Conservation (phyloP, 2,113 vertebrate genomes). For the Athene noctua region DNA sequence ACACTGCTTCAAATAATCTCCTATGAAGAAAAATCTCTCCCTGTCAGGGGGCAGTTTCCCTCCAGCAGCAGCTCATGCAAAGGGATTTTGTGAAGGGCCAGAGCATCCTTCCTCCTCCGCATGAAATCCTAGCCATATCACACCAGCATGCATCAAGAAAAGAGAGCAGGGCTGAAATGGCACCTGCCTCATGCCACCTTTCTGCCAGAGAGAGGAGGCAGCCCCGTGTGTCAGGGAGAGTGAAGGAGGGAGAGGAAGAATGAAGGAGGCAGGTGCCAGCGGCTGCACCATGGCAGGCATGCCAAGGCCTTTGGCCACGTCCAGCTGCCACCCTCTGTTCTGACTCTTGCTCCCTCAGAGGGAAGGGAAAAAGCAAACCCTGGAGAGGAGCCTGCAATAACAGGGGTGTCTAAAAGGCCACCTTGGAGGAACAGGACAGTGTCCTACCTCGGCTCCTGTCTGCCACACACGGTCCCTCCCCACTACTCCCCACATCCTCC, state of each 20-base stretch:
- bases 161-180: neutral
- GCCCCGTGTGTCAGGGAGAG: rapidly evolving
- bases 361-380: neutral
- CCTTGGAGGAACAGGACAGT: rapidly evolving
- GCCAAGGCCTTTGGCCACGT: neutral
- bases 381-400: neutral
- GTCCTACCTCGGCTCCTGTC: rapidly evolving
- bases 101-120: neutral
- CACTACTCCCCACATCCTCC: neutral
- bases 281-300: rapidly evolving
- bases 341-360: neutral
- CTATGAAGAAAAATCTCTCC: neutral
- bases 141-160: neutral
- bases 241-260: neutral
- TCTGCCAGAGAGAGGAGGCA: neutral
- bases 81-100: neutral
- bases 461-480: neutral
- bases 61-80: neutral
- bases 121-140: neutral
- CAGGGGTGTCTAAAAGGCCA: neutral
- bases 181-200: rapidly evolving
- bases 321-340: neutral
- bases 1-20: neutral
- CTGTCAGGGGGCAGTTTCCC: rapidly evolving
- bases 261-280: neutral